Evolutionary conservation across 2,888 invertebrate species (phyloP).

Genomic region (Melanargia galathea): DNA sequence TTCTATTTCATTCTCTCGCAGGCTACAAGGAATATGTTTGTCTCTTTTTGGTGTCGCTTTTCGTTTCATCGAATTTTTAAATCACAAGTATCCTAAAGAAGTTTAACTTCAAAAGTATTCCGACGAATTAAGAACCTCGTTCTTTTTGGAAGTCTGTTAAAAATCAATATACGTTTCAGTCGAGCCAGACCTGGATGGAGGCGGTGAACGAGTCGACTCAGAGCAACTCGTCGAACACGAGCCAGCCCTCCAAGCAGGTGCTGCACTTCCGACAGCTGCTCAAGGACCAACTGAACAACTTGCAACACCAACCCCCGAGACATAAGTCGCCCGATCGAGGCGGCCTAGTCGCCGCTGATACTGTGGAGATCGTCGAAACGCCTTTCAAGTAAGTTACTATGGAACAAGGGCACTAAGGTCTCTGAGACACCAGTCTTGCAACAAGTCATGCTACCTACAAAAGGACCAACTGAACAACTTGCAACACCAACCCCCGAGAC

Average conservation of each 20-base stretch:
- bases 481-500: conserved; percentile 42
- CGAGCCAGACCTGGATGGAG: conserved; percentile 46
- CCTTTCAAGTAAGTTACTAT: conserved; percentile 69
- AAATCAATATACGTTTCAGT: too few relatives aligned
- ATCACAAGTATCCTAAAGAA: too few relatives aligned
- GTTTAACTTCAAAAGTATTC: too few relatives aligned
- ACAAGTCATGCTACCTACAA: too few relatives aligned
- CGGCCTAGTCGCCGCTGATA: conserved; percentile 59
- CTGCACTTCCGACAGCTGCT: conserved; percentile 66
- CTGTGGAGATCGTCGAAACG: conserved; percentile 65
- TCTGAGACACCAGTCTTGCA: too few relatives aligned
- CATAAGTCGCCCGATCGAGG: conserved; percentile 55
- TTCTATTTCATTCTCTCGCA: too few relatives aligned
- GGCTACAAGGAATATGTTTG: too few relatives aligned
- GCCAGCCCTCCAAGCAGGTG: conserved; percentile 73
- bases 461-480: conserved; percentile 62
- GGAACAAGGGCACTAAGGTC: too few relatives aligned
- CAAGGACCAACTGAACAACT: conserved; percentile 59
- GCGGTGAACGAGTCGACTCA: conserved; percentile 67
- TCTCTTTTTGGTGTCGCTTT: too few relatives aligned
- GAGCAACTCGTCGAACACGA: conserved; percentile 66
- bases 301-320: conserved; percentile 46
- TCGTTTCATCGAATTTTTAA: too few relatives aligned
- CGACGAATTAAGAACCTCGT: too few relatives aligned
- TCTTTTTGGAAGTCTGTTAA: too few relatives aligned